A percentile compares a stretch with the other conserved stretches of the same genome.
Conservation (phyloP, 2,113 vertebrate genomes). For the Myocastor coypus region DNA sequence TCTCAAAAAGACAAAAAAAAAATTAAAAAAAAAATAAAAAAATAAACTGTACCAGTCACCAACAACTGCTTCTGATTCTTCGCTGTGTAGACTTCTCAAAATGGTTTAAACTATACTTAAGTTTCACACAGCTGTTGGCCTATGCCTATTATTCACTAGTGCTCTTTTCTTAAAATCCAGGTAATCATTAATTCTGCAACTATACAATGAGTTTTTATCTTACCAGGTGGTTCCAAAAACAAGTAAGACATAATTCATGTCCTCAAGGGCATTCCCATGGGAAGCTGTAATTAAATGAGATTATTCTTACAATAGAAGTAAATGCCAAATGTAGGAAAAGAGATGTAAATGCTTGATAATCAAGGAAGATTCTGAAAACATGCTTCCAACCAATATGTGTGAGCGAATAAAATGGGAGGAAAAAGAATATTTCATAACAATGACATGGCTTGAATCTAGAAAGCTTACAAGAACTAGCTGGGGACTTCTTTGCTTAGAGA, state of each 20-base stretch:
- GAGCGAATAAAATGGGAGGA: background rate
- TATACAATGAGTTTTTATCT: background rate
- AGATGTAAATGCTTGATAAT: background rate
- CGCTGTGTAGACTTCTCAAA: background rate
- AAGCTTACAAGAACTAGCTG: background rate
- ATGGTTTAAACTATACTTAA: constrained; percentile 24
- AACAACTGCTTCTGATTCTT: background rate
- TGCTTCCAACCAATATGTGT: background rate
- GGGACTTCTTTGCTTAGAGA: background rate
- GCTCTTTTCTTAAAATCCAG: background rate
- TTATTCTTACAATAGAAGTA: constrained; percentile 2
- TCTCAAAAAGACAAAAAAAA: too few relatives aligned
- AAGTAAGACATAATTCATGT: background rate
- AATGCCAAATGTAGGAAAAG: background rate
- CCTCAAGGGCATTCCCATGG: background rate
- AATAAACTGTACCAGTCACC: too few relatives aligned
- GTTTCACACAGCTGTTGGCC: background rate
- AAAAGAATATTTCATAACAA: background rate
- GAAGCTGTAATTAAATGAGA: background rate
- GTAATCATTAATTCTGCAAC: background rate
- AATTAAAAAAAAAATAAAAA: too few relatives aligned
- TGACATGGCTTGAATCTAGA: background rate
- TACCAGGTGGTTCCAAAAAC: background rate
- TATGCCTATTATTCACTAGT: background rate
- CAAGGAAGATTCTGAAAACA: background rate